Conservation (phyloP, 2,113 vertebrate species). For the Smithornis capensis region DNA sequence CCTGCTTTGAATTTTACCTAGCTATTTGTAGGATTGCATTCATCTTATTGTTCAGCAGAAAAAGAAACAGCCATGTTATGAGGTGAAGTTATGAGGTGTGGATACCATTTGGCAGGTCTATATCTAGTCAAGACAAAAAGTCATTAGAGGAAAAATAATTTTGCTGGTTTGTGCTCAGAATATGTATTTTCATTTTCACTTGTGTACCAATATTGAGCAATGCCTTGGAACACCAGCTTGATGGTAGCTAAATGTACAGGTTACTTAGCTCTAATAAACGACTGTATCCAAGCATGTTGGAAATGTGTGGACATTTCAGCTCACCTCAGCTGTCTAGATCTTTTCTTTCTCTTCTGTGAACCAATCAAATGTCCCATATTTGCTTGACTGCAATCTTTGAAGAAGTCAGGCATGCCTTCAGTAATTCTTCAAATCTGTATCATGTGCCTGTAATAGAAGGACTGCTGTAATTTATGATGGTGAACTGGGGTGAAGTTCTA, state of each 20-base stretch:
- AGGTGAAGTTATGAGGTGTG: not conserved
- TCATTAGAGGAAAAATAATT: not conserved
- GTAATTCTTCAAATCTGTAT: not conserved
- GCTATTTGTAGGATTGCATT: not conserved
- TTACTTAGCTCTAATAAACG: not conserved
- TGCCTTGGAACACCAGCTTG: not conserved
- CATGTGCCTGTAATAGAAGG: not conserved
- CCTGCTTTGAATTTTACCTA: not conserved
- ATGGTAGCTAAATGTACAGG: not conserved
- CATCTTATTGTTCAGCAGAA: not conserved
- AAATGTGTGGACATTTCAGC: accelerated
- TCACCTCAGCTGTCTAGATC: not conserved
- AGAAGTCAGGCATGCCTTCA: not conserved
- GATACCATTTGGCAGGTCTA: not conserved
- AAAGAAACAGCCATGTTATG: not conserved
- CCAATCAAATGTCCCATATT: not conserved
- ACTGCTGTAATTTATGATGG: not conserved
- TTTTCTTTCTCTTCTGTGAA: not conserved
- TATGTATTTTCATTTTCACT: not conserved
- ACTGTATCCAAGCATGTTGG: not conserved
- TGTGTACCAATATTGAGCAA: not conserved
- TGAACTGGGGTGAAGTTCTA: not conserved
- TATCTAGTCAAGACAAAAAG: not conserved
- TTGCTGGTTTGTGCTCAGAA: not conserved
- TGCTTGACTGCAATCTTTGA: not conserved